Conservation (phyloP, 2,888 invertebrate genomes). For the Dinocampus coccinellae region DNA sequence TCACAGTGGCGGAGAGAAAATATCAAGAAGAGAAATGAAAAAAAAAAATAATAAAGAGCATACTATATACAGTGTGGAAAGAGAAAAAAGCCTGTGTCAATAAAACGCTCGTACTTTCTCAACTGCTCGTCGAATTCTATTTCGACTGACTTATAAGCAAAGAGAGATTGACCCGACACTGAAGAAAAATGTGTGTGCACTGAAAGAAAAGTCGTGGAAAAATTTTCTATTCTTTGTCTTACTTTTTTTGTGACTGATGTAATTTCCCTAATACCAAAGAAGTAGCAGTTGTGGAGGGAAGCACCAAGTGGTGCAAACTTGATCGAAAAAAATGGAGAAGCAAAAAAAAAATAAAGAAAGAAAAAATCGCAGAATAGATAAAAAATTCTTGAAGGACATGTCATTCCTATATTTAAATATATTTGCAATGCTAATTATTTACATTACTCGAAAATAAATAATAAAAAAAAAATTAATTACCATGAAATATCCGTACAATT, state of each 20-base stretch:
- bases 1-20: not conserved
- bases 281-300: not conserved
- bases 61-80: not conserved
- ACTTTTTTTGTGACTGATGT: not conserved
- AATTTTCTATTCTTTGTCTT: not conserved
- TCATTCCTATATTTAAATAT: not conserved
- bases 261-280: constrained; percentile 3
- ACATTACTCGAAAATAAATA: not conserved
- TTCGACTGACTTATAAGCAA: constrained; percentile 1
- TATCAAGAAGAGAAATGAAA: not conserved
- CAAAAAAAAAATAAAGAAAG: not conserved
- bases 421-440: constrained; percentile 5
- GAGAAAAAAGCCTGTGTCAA: not conserved
- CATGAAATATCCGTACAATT: too few species aligned
- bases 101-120: not conserved
- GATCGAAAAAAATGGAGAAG: not conserved
- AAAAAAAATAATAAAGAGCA: not conserved
- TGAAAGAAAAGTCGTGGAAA: not conserved
- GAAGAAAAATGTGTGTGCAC: constrained; percentile 3
- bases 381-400: not conserved
- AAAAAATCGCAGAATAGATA: not conserved
- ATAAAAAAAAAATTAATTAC: not conserved
- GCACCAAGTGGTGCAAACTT: not conserved
- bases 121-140: constrained; percentile 1
- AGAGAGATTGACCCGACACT: constrained; percentile 1